Percentiles rank a stretch among this genome's conserved stretches.
Evolutionary conservation across 2,797 vertebrate species (phyloP).

Genomic region (Heteromormyrus szaboi): DNA sequence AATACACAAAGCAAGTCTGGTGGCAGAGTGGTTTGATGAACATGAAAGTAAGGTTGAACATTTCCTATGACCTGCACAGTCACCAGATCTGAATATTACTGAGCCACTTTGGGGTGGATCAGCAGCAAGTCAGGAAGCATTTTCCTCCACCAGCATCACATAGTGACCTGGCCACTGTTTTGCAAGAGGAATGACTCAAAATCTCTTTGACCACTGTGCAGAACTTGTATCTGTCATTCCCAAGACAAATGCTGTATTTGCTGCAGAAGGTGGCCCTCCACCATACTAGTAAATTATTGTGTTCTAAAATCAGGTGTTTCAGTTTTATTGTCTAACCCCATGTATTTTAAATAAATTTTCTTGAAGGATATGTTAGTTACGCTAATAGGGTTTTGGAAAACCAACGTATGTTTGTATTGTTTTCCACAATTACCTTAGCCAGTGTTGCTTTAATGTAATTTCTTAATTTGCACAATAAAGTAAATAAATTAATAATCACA

Average conservation of each 20-base stretch:
- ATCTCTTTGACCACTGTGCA: neutral
- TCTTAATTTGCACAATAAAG: too few relatives aligned
- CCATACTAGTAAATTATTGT: neutral
- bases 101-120: neutral
- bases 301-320: neutral
- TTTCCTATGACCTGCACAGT: neutral
- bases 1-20: neutral
- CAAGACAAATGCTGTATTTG: neutral
- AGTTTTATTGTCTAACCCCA: neutral
- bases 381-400: neutral
- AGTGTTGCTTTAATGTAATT: neutral
- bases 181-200: neutral
- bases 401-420: neutral
- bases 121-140: neutral
- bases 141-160: neutral
- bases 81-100: neutral
- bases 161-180: neutral
- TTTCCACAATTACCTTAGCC: neutral
- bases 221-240: neutral
- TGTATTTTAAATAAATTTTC: neutral
- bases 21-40: neutral
- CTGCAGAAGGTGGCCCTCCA: neutral
- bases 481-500: too few relatives aligned
- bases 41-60: neutral
- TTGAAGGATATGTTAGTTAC: neutral